Percentiles rank a stretch among this genome's conserved stretches.
Conservation (phyloP, 2,888 invertebrate genomes). For the Andrena camellia region DNA sequence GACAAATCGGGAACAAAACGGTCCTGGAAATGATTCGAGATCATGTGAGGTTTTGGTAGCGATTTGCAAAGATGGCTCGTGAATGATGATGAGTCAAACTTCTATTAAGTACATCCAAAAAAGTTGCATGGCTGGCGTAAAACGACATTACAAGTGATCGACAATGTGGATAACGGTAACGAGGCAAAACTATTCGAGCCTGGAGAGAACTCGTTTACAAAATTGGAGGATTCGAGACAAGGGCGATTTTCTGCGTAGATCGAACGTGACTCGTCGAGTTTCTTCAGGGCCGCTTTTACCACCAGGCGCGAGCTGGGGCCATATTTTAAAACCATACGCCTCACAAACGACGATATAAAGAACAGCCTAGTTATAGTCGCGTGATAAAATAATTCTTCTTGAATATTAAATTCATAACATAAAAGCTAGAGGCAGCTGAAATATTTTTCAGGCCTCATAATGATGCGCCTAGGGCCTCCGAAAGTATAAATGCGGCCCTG, state of each 20-base stretch:
- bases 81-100: conserved; percentile 62
- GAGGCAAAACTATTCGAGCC: conserved; percentile 49
- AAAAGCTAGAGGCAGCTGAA: too few species aligned
- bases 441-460: too few species aligned
- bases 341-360: too few species aligned
- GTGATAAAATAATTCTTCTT: too few species aligned
- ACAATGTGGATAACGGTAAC: conserved; percentile 58
- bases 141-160: conserved; percentile 70
- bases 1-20: conserved; percentile 53
- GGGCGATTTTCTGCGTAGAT: conserved; percentile 60
- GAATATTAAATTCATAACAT: too few species aligned
- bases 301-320: too few species aligned
- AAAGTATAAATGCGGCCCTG: too few species aligned
- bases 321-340: neutral
- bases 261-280: conserved; percentile 39
- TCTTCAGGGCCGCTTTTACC: too few species aligned
- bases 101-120: conserved; percentile 67
- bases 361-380: too few species aligned
- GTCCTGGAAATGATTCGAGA: conserved; percentile 65
- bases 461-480: too few species aligned
- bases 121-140: conserved; percentile 71
- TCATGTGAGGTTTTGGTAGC: conserved; percentile 43
- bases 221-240: conserved; percentile 27
- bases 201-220: conserved; percentile 53
- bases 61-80: conserved; percentile 54